Evolutionary conservation across 1,140 invertebrate genomes (phyloP).

Genomic region (Phthorimaea operculella): DNA sequence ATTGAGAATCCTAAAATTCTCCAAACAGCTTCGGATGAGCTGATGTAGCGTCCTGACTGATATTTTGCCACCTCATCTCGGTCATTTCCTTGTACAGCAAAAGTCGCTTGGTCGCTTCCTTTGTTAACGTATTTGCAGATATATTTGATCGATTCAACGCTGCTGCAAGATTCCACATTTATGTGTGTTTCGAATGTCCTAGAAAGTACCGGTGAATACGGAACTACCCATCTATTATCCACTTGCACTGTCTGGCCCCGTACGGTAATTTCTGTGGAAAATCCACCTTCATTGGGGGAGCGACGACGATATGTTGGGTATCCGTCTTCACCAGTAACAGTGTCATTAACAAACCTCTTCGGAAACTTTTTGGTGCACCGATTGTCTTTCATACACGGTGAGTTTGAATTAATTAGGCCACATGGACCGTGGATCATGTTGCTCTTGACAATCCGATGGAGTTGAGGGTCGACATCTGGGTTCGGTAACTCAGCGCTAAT

Average conservation of each 20-base stretch:
- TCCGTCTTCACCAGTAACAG: no score
- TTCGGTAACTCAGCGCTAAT: conserved; percentile 68
- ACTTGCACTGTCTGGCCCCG: no score
- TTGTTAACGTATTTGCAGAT: no score
- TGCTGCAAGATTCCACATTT: conserved; percentile 65
- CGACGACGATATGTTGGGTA: no score
- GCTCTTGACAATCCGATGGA: conserved; percentile 49
- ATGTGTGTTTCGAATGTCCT: conserved; percentile 63
- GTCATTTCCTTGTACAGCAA: conserved; percentile 17
- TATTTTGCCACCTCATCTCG: conserved; percentile 28
- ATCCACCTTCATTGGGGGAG: no score
- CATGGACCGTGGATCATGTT: conserved; percentile 68
- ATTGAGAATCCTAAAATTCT: no score
- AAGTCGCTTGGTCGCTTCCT: no score
- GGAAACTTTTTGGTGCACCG: conserved; percentile 21
- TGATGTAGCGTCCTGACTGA: conserved; percentile 50
- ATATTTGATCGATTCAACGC: no score
- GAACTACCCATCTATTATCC: no score
- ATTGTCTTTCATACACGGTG: conserved; percentile 24
- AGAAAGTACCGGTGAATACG: conserved; percentile 21
- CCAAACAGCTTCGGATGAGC: no score
- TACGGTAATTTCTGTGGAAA: no score
- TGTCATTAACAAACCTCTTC: conserved; percentile 12
- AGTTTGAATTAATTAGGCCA: conserved; percentile 34
- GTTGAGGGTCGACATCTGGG: conserved; percentile 37